Evolutionary conservation across 2,797 vertebrate species (phyloP).

Genomic region (Sebastiscus albofasciatus): DNA sequence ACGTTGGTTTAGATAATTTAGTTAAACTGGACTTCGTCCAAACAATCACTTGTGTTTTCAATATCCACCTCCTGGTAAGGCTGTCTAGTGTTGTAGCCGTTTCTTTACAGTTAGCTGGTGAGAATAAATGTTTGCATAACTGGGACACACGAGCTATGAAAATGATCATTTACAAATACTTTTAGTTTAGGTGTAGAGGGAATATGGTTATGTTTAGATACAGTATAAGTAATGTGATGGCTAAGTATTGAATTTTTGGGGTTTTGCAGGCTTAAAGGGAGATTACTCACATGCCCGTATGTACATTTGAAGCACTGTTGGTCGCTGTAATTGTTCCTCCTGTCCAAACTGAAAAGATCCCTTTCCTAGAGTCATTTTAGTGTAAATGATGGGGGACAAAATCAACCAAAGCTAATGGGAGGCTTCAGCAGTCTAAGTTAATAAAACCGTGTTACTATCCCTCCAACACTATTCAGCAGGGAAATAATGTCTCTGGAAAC

Average conservation of each 20-base stretch:
- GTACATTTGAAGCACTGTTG: neutral
- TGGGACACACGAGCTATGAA: neutral
- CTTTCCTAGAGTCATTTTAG: neutral
- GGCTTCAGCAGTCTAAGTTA: neutral
- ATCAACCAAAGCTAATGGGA: neutral
- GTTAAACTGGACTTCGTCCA: neutral
- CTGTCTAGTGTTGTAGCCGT: neutral
- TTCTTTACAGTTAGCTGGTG: neutral
- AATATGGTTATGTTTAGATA: neutral
- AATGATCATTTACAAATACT: neutral
- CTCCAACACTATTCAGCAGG: neutral
- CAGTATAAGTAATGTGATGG: neutral
- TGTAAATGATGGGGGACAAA: neutral
- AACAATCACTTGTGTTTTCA: neutral
- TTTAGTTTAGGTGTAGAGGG: neutral
- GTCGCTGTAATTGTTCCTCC: neutral
- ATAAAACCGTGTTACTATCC: neutral
- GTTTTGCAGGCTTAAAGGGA: neutral
- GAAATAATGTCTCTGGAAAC: neutral
- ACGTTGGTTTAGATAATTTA: neutral
- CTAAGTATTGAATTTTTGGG: rapidly evolving
- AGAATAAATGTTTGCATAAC: neutral
- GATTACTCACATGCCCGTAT: neutral
- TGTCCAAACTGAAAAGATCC: neutral
- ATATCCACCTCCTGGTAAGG: neutral